phyloP scores from a whole-genome alignment of 2,113 vertebrate genomes.

The Poicephalus gulielmi region DNA sequence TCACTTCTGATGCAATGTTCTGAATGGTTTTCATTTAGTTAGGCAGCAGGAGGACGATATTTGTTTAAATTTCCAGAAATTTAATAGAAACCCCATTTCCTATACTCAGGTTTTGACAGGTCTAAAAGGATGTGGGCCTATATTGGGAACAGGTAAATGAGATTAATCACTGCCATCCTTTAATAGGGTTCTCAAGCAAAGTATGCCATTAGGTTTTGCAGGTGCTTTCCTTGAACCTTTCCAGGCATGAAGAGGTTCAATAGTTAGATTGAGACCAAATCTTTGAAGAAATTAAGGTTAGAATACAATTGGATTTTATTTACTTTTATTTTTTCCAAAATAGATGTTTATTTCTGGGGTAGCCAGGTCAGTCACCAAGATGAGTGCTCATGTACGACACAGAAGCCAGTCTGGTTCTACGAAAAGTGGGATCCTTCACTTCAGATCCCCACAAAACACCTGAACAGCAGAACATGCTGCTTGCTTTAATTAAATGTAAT shows the following conservation, averaged over 20 bases:
- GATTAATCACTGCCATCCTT: neutral
- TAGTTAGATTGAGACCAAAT: neutral
- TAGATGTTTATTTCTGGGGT: neutral
- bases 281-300: neutral
- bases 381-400: neutral
- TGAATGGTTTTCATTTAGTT: neutral
- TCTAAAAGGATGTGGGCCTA: neutral
- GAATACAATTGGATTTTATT: neutral
- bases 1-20: neutral
- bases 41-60: neutral
- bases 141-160: neutral
- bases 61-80: neutral
- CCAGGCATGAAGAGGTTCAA: neutral
- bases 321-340: neutral
- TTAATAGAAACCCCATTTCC: neutral
- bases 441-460: neutral
- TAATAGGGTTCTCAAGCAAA: neutral
- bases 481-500: neutral
- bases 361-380: neutral
- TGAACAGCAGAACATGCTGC: neutral
- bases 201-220: neutral
- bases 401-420: neutral
- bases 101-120: neutral
- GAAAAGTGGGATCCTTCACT: neutral
- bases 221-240: neutral